A percentile compares a stretch with the other conserved stretches of the same genome.
phyloP scores from a whole-genome alignment of 2,113 vertebrate genomes.

The Gopherus flavomarginatus region DNA sequence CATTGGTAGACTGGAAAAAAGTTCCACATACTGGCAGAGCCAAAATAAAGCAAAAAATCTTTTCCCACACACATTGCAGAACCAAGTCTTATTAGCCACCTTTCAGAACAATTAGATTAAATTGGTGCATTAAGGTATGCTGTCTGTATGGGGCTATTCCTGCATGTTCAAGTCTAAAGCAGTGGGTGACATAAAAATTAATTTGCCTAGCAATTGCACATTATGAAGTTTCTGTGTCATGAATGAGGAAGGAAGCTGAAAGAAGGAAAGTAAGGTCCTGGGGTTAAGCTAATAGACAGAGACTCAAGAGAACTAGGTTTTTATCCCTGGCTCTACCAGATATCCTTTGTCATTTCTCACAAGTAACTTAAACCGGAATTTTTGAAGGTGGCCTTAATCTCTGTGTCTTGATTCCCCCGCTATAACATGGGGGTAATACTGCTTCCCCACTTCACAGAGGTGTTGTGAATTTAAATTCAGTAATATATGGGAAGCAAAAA shows the following conservation, averaged over 20 bases:
- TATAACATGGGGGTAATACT: not conserved
- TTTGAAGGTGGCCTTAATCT: not conserved
- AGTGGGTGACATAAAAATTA: not conserved
- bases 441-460: constrained; percentile 15
- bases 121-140: not conserved
- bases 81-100: accelerated
- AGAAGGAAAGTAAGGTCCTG: not conserved
- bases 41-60: not conserved
- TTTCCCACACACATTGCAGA: not conserved
- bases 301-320: not conserved
- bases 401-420: not conserved
- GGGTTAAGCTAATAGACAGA: not conserved
- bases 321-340: not conserved
- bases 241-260: not conserved
- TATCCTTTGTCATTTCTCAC: not conserved
- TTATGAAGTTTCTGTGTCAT: not conserved
- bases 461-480: constrained; percentile 33
- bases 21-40: not conserved
- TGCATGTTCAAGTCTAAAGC: not conserved
- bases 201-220: not conserved
- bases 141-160: not conserved
- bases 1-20: not conserved
- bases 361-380: not conserved
- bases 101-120: not conserved
- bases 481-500: constrained; percentile 33